These are phyloP conservation scores for Nothoprocta pentlandii DNA, from an alignment of 2,113 vertebrate genomes.

Conservation along the genomic window DNA sequence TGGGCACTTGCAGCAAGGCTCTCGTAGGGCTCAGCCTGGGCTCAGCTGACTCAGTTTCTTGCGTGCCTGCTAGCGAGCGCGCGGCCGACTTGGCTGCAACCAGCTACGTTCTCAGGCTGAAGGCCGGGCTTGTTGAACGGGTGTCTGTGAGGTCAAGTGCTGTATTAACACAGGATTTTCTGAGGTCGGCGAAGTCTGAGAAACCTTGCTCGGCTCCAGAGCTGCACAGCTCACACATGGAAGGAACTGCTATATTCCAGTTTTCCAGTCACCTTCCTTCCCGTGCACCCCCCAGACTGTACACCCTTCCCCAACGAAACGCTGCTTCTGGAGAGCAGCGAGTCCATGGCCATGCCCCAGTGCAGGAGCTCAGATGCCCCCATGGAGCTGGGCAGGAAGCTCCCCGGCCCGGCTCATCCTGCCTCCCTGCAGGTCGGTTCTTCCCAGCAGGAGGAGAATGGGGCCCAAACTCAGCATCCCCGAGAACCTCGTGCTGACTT, in stretches of 20 bases:
- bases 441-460: too few species aligned
- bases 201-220: background rate
- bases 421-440: background rate
- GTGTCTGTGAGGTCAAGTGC: background rate
- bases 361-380: background rate
- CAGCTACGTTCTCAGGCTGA: background rate
- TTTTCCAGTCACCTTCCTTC: background rate
- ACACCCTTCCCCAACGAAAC: background rate
- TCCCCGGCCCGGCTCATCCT: background rate
- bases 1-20: background rate
- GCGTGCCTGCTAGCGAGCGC: fast-evolving
- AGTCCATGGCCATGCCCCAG: background rate
- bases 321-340: background rate
- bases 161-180: background rate
- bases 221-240: too few species aligned
- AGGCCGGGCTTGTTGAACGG: background rate
- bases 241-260: background rate
- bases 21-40: background rate
- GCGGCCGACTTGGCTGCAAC: background rate
- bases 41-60: background rate
- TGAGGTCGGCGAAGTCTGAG: background rate
- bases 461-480: background rate
- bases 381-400: background rate
- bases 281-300: background rate
- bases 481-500: background rate